Percentiles rank a stretch among this genome's conserved stretches.
Evolutionary conservation across 30 jellyfish, hydroid and myxozoan species (phyloP).

Genomic region (Phacellophora camtschatica): DNA sequence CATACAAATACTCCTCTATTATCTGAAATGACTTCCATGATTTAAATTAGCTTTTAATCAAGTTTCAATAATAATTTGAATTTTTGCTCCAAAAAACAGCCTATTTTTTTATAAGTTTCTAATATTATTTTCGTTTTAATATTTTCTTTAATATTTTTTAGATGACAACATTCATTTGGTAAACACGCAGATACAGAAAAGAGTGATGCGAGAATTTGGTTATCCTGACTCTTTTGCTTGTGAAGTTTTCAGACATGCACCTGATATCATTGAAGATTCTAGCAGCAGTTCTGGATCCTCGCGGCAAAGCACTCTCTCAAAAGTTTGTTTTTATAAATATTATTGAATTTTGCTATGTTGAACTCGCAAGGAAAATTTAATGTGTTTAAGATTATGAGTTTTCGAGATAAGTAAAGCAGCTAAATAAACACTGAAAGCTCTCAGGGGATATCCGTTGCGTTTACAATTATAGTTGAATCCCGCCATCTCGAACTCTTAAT

Average conservation of each 20-base stretch:
- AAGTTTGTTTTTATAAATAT: conserved; percentile 35
- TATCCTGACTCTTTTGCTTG: conserved; percentile 85
- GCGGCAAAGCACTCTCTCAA: conserved; percentile 91
- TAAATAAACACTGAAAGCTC: too few relatives aligned
- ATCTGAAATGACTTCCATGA: too few relatives aligned
- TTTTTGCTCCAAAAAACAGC: too few relatives aligned
- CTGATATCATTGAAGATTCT: conserved; percentile 91
- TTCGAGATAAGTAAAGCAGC: too few relatives aligned
- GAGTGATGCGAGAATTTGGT: conserved; percentile 94
- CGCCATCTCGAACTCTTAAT: too few relatives aligned
- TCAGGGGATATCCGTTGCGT: too few relatives aligned
- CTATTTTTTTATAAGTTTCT: background rate
- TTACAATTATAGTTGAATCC: too few relatives aligned
- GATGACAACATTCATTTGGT: conserved; percentile 61
- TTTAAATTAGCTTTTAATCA: too few relatives aligned
- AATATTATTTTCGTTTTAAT: background rate
- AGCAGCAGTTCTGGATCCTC: conserved; percentile 80
- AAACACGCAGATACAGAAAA: conserved; percentile 68
- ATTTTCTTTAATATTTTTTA: background rate
- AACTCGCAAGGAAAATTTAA: too few relatives aligned
- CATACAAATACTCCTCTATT: too few relatives aligned
- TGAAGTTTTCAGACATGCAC: conserved; percentile 82
- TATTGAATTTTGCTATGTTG: background rate
- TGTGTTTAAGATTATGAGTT: too few relatives aligned
- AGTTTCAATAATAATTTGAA: too few relatives aligned